Conservation (phyloP, 1,140 invertebrate genomes). For the Ips typographus region DNA sequence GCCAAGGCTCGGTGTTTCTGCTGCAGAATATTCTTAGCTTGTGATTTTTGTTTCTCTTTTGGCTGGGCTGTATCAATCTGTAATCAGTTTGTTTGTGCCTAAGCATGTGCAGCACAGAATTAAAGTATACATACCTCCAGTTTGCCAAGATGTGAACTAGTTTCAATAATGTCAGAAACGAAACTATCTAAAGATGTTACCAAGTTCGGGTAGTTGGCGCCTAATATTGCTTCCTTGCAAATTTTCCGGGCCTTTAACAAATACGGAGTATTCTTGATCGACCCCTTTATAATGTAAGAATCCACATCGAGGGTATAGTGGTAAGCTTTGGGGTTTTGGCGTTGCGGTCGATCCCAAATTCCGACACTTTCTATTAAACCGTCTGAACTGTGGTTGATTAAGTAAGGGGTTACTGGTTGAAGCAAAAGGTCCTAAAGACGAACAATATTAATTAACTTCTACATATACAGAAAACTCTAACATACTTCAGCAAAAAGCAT, state of each 20-base stretch:
- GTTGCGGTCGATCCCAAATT: conserved; percentile 59
- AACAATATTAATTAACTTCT: conserved; percentile 17
- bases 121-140: conserved; percentile 58
- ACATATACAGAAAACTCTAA: neutral
- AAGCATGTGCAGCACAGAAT: neutral
- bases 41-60: conserved; percentile 76
- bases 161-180: conserved; percentile 64
- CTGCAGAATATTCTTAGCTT: conserved; percentile 79
- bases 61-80: conserved; percentile 62
- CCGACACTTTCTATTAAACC: conserved; percentile 53
- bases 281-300: conserved; percentile 45
- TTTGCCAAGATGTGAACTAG: conserved; percentile 62
- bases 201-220: conserved; percentile 59
- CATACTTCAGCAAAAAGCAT: neutral
- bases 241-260: conserved; percentile 63
- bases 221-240: conserved; percentile 62
- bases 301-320: conserved; percentile 57
- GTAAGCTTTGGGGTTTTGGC: conserved; percentile 52
- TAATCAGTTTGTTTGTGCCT: conserved; percentile 12
- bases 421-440: conserved; percentile 55
- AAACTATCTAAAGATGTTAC: conserved; percentile 66
- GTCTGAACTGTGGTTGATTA: conserved; percentile 51
- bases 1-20: conserved; percentile 80
- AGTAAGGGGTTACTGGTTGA: conserved; percentile 54
- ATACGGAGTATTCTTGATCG: conserved; percentile 41